Base-by-base conservation (phyloP, 2,888 invertebrate genomes). In the Julus scandinavius region DNA sequence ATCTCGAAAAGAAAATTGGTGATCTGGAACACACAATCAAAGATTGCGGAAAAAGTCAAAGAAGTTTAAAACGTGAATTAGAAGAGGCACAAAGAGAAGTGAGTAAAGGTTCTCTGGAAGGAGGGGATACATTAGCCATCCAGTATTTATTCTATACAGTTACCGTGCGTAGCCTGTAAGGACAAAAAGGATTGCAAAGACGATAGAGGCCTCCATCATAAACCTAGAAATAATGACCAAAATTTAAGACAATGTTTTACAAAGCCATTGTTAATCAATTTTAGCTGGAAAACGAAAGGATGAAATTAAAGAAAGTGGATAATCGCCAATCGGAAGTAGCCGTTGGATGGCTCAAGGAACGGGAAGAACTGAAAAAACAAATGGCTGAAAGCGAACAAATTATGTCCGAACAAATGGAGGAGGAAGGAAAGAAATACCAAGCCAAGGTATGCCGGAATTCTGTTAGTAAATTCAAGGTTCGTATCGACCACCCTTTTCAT, bases 1-100 rank as follows among this genome's bases (percentile, higher is more conserved):
- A 94, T 94, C 91, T 92, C 93, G 89, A 95, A 95, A 91, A 94
- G 94, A 91, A 92, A 93, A 90, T 91, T 94, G 41, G 91, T 92
- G 87, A 91, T 88, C 41, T 91, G 89, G 90, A 95, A 94, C 89
- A 88, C 49, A 89, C 89, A 7, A 89, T 89, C 83, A 90, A 90
- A 89, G 90, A 91, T 13, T 40, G 63, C 5, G 87, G 63, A 41
- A 88, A 89, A 85, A 49, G 40, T 15, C 87, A 88, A 17, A 83
- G 86, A 17, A 89, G 50, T 17, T 54, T 89, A 63, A 87, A 88
- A 38, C 85, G 63, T 20, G 84, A 89, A 84, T 80, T 89, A 38
- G 89, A 89, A 54, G 88, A 88, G 17, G 54, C 87, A 6, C 87
- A 85, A 5, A 88, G 58, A 88, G 87, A 88, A 6, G 88, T 88